Conservation (phyloP, 2,888 invertebrate genomes). For the Aromia moschata region DNA sequence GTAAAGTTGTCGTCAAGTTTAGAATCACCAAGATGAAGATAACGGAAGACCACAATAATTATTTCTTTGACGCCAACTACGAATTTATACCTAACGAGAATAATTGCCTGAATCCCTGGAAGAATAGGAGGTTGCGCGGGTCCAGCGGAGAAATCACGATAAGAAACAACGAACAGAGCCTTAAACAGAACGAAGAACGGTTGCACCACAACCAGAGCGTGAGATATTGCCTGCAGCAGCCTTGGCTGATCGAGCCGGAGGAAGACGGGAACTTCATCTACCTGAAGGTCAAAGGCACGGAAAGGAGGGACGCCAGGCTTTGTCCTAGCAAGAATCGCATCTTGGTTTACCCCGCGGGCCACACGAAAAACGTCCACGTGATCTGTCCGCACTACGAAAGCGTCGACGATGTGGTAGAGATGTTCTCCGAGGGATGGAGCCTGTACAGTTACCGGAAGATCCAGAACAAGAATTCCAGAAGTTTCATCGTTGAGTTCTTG, state of each 20-base stretch:
- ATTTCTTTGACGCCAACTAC: constrained; percentile 80
- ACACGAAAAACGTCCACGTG: constrained; percentile 70
- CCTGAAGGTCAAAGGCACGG: constrained; percentile 73
- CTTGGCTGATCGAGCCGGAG: constrained; percentile 82
- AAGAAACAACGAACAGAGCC: constrained; percentile 67
- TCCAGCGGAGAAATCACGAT: constrained; percentile 79
- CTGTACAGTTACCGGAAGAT: constrained; percentile 63
- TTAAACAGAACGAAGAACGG: constrained; percentile 60
- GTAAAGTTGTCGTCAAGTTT: constrained; percentile 77
- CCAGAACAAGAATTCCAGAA: constrained; percentile 65
- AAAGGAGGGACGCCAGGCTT: constrained; percentile 61
- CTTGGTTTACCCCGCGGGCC: constrained; percentile 76
- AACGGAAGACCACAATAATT: constrained; percentile 81
- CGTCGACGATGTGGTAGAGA: constrained; percentile 67
- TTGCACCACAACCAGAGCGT: constrained; percentile 65
- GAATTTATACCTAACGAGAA: constrained; percentile 72
- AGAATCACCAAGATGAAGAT: constrained; percentile 82
- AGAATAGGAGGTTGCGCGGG: constrained; percentile 72
- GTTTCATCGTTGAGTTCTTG: constrained; percentile 79
- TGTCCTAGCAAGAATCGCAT: constrained; percentile 78
- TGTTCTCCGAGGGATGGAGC: constrained; percentile 74
- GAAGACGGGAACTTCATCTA: constrained; percentile 77
- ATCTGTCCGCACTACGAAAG: constrained; percentile 70
- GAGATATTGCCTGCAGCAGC: constrained; percentile 73
- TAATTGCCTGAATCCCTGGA: constrained; percentile 73